phyloP scores from a whole-genome alignment of 2,888 invertebrate genomes.

The Adelphocoris suturalis region DNA sequence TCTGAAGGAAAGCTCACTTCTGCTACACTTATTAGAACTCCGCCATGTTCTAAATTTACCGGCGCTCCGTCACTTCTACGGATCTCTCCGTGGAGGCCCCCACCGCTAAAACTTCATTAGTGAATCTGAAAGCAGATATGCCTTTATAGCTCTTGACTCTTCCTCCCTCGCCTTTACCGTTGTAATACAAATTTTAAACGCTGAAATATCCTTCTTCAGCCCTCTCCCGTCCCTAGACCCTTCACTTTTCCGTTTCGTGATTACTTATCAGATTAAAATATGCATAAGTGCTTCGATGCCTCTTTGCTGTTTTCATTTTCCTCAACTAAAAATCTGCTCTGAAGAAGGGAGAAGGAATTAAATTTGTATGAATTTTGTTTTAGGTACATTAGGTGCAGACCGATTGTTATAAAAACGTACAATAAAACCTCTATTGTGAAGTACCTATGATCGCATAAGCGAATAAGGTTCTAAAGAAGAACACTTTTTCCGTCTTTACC shows the following conservation, averaged over 20 bases:
- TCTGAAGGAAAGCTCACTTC: conserved; percentile 21
- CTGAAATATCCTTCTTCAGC: conserved; percentile 10
- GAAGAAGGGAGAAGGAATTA: too few species aligned
- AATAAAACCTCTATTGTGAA: too few species aligned
- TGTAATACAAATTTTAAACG: conserved; percentile 53
- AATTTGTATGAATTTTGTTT: neutral
- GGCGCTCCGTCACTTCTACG: neutral
- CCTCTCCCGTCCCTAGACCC: neutral
- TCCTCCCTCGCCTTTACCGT: conserved; percentile 1
- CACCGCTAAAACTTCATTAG: conserved; percentile 50
- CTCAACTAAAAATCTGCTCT: neutral
- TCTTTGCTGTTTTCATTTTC: neutral
- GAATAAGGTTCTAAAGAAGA: too few species aligned
- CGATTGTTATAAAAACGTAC: too few species aligned
- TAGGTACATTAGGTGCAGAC: too few species aligned
- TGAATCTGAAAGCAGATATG: conserved; percentile 48
- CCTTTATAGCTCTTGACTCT: conserved; percentile 47
- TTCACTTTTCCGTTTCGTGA: neutral
- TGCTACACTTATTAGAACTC: conserved; percentile 43
- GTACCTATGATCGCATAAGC: too few species aligned
- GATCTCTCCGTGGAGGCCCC: neutral
- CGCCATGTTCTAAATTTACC: conserved; percentile 47
- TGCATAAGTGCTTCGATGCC: conserved; percentile 22
- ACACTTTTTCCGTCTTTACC: too few species aligned
- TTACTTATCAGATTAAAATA: conserved; percentile 50